These are phyloP conservation scores for Heterocephalus glaber DNA, from an alignment of 2,113 vertebrate genomes.

Conservation along the genomic window DNA sequence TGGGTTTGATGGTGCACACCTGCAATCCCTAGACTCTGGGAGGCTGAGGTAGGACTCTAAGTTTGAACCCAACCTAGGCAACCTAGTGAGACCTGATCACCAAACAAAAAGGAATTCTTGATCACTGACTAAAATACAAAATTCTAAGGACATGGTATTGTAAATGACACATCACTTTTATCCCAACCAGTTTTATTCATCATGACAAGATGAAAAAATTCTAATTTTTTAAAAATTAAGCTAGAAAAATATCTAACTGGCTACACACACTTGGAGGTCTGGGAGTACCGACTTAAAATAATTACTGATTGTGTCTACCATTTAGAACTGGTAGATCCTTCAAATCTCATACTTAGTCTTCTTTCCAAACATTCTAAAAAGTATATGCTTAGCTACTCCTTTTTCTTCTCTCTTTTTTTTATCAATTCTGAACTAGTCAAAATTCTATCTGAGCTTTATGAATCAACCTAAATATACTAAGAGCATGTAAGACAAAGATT, in stretches of 20 bases:
- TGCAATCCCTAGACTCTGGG: not conserved
- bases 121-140: slow-evolving; percentile 41
- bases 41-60: not conserved
- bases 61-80: not conserved
- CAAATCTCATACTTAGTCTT: slow-evolving; percentile 10
- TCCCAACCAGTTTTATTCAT: slow-evolving; percentile 7
- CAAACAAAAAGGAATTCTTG: not conserved
- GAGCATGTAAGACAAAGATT: not conserved
- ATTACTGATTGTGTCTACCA: not conserved
- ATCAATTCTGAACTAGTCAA: slow-evolving; percentile 45
- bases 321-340: slow-evolving; percentile 20
- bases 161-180: not conserved
- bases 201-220: slow-evolving; percentile 16
- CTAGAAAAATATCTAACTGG: slow-evolving; percentile 9
- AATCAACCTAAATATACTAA: slow-evolving; percentile 32
- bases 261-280: not conserved
- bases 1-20: not conserved
- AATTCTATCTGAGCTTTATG: not conserved
- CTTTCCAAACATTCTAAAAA: slow-evolving; percentile 33
- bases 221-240: not conserved
- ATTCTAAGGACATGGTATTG: not conserved
- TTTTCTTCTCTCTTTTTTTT: not conserved
- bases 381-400: not conserved
- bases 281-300: not conserved
- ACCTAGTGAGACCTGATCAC: not conserved